Evolutionary conservation across 2,797 vertebrate species (phyloP).

Genomic region (Clangula hyemalis): DNA sequence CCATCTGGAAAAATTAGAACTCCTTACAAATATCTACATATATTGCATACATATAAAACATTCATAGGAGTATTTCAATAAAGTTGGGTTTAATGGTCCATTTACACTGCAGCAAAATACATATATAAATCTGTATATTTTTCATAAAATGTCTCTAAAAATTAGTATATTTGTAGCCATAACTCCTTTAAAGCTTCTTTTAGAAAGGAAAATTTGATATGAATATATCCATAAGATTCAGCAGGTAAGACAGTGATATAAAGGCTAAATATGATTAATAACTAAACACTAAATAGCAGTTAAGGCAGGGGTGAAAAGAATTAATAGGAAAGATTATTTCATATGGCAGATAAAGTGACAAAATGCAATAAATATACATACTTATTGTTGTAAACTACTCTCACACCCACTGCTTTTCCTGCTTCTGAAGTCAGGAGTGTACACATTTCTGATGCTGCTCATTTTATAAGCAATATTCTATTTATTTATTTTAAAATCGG

Average conservation of each 20-base stretch:
- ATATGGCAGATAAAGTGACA: conserved; percentile 38
- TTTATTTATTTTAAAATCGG: neutral
- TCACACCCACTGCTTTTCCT: conserved; percentile 9
- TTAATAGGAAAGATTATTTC: conserved; percentile 36
- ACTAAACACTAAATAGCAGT: conserved; percentile 64
- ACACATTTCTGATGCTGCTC: neutral
- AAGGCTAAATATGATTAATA: conserved; percentile 55
- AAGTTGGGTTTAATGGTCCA: conserved; percentile 67
- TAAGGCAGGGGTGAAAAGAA: conserved; percentile 77
- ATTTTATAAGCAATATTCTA: neutral
- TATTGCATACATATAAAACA: conserved; percentile 80
- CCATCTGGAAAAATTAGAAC: conserved; percentile 74
- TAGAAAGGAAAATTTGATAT: conserved; percentile 46
- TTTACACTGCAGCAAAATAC: conserved; percentile 79
- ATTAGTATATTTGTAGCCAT: conserved; percentile 64
- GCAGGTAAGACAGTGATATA: conserved; percentile 55
- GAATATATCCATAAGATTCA: conserved; percentile 56
- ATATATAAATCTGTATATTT: conserved; percentile 76
- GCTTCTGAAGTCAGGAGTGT: conserved; percentile 15
- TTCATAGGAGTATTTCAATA: conserved; percentile 75
- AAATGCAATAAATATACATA: conserved; percentile 22
- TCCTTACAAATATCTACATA: conserved; percentile 82
- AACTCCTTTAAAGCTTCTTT: conserved; percentile 60
- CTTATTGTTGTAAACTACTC: conserved; percentile 40
- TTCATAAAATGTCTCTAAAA: conserved; percentile 78